These are phyloP conservation scores for Nycticebus coucang DNA, from an alignment of 2,113 vertebrate genomes.

Conservation along the genomic window DNA sequence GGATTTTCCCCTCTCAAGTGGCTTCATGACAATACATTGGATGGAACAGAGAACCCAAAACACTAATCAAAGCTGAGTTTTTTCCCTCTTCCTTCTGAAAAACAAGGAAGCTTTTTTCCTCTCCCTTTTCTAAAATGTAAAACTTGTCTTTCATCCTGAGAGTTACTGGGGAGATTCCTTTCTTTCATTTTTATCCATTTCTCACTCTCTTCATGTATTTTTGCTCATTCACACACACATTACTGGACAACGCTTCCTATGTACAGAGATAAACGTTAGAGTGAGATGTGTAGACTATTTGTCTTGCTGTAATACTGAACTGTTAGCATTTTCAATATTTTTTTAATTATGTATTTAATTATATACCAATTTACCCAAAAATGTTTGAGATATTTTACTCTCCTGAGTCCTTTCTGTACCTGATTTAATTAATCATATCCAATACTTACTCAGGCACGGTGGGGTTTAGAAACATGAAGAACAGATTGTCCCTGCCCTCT, in stretches of 20 bases:
- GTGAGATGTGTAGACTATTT: not conserved
- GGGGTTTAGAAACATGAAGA: conserved; percentile 17
- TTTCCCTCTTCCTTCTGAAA: not conserved
- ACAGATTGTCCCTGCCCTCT: not conserved
- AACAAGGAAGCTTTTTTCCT: not conserved
- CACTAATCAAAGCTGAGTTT: not conserved
- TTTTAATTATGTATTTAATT: conserved; percentile 2
- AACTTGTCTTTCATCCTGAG: not conserved
- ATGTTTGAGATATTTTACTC: not conserved
- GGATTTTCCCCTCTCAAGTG: not conserved
- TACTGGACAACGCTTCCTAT: not conserved
- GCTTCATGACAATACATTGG: not conserved
- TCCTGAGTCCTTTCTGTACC: not conserved
- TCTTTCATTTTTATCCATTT: not conserved
- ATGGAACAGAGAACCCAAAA: not conserved
- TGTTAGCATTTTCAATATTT: not conserved
- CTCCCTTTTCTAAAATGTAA: not conserved
- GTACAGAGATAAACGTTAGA: not conserved
- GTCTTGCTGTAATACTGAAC: not conserved
- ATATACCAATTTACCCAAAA: conserved; percentile 6
- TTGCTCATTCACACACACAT: not conserved
- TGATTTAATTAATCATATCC: conserved; percentile 43
- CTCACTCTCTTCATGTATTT: not conserved
- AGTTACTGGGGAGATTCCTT: not conserved
- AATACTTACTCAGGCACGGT: not conserved